phyloP scores from a whole-genome alignment of 2,113 vertebrate genomes.

The Acrocephalus arundinaceus region DNA sequence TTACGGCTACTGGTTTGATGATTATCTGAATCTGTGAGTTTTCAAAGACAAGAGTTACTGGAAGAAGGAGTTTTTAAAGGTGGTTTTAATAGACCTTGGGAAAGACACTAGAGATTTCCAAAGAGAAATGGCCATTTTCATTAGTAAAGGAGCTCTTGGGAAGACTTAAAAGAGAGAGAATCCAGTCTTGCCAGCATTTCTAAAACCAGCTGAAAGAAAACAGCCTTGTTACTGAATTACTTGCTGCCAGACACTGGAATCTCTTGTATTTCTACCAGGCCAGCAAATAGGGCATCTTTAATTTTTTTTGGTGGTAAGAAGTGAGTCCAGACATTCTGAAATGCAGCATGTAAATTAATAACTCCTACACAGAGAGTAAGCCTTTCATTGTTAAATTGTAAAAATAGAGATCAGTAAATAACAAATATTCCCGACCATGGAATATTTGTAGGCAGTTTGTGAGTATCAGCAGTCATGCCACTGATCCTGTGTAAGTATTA shows the following conservation, averaged over 20 bases:
- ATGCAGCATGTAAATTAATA: not conserved
- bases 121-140: not conserved
- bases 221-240: not conserved
- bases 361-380: not conserved
- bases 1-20: not conserved
- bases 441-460: not conserved
- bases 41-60: not conserved
- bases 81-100: not conserved
- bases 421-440: not conserved
- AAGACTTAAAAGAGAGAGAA: not conserved
- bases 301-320: not conserved
- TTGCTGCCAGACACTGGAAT: not conserved
- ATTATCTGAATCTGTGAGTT: not conserved
- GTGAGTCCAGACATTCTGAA: not conserved
- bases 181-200: not conserved
- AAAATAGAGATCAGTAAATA: not conserved
- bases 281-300: not conserved
- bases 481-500: not conserved
- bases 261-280: not conserved
- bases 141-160: not conserved
- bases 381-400: not conserved
- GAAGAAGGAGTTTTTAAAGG: not conserved
- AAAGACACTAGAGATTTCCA: not conserved
- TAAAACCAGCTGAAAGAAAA: not conserved
- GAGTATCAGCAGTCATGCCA: not conserved